Base-by-base conservation (phyloP, 2,797 vertebrate genomes). In the Knipowitschia caucasica region DNA sequence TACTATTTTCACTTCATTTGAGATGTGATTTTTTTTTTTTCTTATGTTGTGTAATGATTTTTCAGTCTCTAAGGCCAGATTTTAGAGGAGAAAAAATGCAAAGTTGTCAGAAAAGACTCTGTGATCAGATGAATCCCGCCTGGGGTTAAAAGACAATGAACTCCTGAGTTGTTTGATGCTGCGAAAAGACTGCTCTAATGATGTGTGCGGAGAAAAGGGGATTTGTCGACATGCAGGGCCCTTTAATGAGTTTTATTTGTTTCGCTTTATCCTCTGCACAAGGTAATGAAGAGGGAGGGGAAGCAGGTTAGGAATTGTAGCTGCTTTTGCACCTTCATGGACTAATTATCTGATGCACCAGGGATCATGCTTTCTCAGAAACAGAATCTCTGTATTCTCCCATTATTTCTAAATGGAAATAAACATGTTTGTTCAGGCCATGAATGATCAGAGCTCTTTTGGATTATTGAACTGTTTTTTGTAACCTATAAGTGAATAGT, bases 201-300 rank as follows among this genome's bases (percentile, higher is more conserved):
- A 85, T 74, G 78, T 75, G 75, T 77, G 78, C 14, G 44, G 40
- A 62, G 49, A 60, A 49, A 53, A 27, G 62, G 63, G 67, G 74
- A 68, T 79, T 77, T 79, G 63, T 69, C 73, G 1, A 58, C 76
- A 67, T 63, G 62, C 55, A 29, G 62, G 70, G 63, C 54, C 57
- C 68, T 78, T 75, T 84, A 83, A 87, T 85, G 77, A 85, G 77
- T 79, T 84, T 72, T 83, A 82, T 86, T 84, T 86, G 78, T 85
- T 86, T 74, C 76, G 64, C 74, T 83, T 83, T 75, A 80, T 81
- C 66, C 75, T 53, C 76, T 61, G 76, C 68, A 67, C 58, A 31
- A 39, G 38, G 62, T 67, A 73, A 81, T 64, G 65, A 57, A 56
- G 72, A 72, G 44, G 67, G 77, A 64, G 68, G 65, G 58, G 26